A percentile compares a stretch with the other conserved stretches of the same genome.
Evolutionary conservation across 2,113 vertebrate species (phyloP).

Genomic region (Strix aluco): DNA sequence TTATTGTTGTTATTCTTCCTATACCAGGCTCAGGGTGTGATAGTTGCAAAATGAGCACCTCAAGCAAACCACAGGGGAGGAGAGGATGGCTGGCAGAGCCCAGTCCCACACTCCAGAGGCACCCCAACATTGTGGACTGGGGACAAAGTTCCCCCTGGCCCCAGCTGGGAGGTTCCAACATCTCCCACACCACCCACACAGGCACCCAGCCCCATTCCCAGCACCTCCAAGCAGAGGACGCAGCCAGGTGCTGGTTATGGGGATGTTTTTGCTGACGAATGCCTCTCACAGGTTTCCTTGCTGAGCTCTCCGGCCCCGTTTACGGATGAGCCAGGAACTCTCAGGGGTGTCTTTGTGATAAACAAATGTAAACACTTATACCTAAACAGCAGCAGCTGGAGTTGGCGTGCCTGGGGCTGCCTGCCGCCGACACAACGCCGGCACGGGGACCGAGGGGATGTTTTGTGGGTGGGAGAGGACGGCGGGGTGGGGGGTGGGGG

Average conservation of each 20-base stretch:
- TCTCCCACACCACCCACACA: neutral
- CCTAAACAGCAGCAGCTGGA: conserved; percentile 33
- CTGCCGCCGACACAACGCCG: neutral
- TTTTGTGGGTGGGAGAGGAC: neutral
- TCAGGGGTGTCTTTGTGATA: conserved; percentile 15
- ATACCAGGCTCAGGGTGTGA: neutral
- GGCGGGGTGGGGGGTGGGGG: fast-evolving
- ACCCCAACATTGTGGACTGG: neutral
- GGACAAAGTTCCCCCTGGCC: neutral
- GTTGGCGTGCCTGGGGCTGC: neutral
- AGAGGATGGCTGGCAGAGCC: neutral
- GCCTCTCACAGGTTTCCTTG: neutral
- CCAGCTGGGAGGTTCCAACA: neutral
- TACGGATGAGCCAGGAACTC: neutral
- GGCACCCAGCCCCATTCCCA: neutral
- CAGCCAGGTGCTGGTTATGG: fast-evolving
- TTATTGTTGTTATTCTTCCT: neutral
- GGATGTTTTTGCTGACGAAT: neutral
- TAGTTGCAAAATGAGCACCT: neutral
- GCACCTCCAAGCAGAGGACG: neutral
- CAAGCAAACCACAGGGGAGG: neutral
- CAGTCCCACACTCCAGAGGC: fast-evolving
- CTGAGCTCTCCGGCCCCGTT: neutral
- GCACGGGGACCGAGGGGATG: neutral
- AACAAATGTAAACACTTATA: conserved; percentile 21